Evolutionary conservation across 53 echinoderm and acorn worm species (phyloP).

Genomic region (Echinometra lucunter): DNA sequence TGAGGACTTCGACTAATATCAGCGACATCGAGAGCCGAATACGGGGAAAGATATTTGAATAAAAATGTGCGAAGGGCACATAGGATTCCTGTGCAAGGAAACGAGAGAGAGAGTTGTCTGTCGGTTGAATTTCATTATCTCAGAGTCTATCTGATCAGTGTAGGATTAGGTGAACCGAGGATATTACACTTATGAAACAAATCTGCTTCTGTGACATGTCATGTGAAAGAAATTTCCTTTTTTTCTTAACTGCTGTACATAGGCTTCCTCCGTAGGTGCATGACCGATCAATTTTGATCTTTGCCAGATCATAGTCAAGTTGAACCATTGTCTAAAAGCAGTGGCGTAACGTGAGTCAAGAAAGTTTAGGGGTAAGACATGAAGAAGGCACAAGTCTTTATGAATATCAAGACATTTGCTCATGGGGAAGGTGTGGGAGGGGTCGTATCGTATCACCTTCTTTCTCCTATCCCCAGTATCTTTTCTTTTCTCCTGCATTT

Average conservation of each 20-base stretch:
- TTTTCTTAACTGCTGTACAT: too few species aligned
- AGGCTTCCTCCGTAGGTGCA: not conserved
- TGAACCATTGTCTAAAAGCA: not conserved
- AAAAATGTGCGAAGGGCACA: not conserved
- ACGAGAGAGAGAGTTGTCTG: not conserved
- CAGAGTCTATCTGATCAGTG: not conserved
- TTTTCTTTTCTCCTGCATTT: too few species aligned
- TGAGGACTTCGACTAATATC: slow-evolving; percentile 31
- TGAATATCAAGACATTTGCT: too few species aligned
- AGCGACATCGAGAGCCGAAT: slow-evolving; percentile 36
- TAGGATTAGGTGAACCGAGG: not conserved
- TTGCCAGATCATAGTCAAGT: not conserved
- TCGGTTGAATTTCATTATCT: slow-evolving; percentile 40
- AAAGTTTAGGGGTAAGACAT: too few species aligned
- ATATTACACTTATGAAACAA: not conserved
- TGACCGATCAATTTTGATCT: slow-evolving; percentile 10
- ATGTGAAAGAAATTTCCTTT: too few species aligned
- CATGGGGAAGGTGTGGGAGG: too few species aligned
- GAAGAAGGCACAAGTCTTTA: too few species aligned
- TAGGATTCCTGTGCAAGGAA: not conserved
- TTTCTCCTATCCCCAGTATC: too few species aligned
- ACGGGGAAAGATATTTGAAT: slow-evolving; percentile 9
- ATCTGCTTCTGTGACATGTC: too few species aligned
- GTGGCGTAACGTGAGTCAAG: too few species aligned
- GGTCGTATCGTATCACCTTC: too few species aligned